Evolutionary conservation across 2,888 invertebrate species (phyloP).

Genomic region (Dorcus parallelipipedus): DNA sequence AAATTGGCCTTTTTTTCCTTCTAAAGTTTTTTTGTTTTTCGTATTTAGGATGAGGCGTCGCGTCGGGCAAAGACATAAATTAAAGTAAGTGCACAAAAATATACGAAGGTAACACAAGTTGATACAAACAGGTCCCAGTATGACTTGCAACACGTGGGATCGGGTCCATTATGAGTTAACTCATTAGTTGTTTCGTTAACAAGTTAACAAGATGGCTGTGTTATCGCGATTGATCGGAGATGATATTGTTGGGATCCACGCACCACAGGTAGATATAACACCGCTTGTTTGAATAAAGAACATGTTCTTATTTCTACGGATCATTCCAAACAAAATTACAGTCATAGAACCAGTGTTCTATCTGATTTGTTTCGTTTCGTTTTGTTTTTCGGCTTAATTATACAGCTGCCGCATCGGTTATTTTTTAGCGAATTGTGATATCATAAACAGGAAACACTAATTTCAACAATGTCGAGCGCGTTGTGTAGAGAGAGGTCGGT

Average conservation of each 20-base stretch:
- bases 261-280: slow-evolving; percentile 37
- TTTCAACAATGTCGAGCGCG: too few relatives aligned
- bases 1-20: too few relatives aligned
- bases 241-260: slow-evolving; percentile 44
- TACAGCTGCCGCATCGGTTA: slow-evolving; percentile 9
- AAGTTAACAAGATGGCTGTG: slow-evolving; percentile 49
- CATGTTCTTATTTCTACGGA: slow-evolving; percentile 35
- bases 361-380: slow-evolving; percentile 32
- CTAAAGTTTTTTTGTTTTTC: too few relatives aligned
- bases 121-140: slow-evolving; percentile 36
- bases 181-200: slow-evolving; percentile 50
- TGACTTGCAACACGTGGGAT: slow-evolving; percentile 45
- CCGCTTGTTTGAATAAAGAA: slow-evolving; percentile 23
- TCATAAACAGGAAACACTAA: too few relatives aligned
- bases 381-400: slow-evolving; percentile 22
- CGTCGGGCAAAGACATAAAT: too few relatives aligned
- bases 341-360: slow-evolving; percentile 23
- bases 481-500: too few relatives aligned
- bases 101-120: background rate
- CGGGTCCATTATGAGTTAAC: slow-evolving; percentile 44
- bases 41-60: too few relatives aligned
- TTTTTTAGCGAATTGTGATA: too few relatives aligned
- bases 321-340: slow-evolving; percentile 37
- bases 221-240: slow-evolving; percentile 41
- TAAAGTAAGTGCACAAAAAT: too few relatives aligned